A percentile compares a stretch with the other conserved stretches of the same genome.
phyloP scores from a whole-genome alignment of 2,113 vertebrate species.

The Ovibos moschatus region DNA sequence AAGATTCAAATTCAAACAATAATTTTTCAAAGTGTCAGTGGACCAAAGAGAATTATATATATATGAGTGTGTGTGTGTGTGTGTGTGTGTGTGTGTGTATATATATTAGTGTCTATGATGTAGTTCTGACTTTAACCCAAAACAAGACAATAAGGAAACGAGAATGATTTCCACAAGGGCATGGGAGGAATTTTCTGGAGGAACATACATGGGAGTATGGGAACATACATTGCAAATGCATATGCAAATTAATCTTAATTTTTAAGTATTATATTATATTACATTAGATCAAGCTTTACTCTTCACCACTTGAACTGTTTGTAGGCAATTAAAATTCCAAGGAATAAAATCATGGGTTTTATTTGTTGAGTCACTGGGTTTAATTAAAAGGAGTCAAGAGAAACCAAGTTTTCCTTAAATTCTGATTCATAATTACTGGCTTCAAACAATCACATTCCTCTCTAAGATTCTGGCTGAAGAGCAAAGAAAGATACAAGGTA shows the following conservation, averaged over 20 bases:
- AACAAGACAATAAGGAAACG: neutral
- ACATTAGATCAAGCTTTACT: neutral
- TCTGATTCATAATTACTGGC: slow-evolving; percentile 2
- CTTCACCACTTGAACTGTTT: slow-evolving; percentile 9
- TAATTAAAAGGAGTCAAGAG: slow-evolving; percentile 37
- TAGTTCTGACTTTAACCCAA: neutral
- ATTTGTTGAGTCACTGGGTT: slow-evolving; percentile 55
- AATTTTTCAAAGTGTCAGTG: slow-evolving; percentile 1
- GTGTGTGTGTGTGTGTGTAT: fast-evolving
- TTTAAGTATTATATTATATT: neutral
- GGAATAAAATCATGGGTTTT: slow-evolving; percentile 15
- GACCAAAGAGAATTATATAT: neutral
- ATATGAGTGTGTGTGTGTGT: fast-evolving
- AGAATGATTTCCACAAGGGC: neutral
- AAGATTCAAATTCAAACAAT: slow-evolving; percentile 12
- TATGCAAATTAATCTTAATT: slow-evolving; percentile 34
- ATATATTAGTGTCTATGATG: neutral
- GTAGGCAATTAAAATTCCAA: slow-evolving; percentile 38
- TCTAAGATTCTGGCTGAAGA: slow-evolving; percentile 4
- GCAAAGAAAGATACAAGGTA: neutral
- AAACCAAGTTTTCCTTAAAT: slow-evolving; percentile 35
- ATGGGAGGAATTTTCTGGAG: slow-evolving; percentile 23
- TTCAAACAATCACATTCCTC: neutral
- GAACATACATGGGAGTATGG: neutral
- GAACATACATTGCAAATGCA: neutral